Conservation (phyloP, 1,140 invertebrate genomes). For the Dendrolimus punctatus region DNA sequence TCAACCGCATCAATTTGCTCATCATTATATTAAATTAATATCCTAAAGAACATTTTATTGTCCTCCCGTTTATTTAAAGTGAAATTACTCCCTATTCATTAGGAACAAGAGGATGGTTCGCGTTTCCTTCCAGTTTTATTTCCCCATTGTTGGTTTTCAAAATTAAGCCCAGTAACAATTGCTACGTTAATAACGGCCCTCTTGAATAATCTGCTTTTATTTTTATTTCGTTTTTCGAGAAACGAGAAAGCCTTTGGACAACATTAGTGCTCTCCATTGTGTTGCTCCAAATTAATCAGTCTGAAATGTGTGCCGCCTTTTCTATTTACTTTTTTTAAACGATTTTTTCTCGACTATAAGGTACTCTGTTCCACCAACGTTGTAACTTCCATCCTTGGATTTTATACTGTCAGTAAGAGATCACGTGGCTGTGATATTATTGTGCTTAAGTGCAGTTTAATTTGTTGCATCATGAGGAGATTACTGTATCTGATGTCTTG, state of each 20-base stretch:
- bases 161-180: conserved; percentile 59
- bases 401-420: too few relatives aligned
- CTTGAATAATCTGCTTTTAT: conserved; percentile 44
- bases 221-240: conserved; percentile 20
- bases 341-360: too few relatives aligned
- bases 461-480: too few relatives aligned
- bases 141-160: conserved; percentile 61
- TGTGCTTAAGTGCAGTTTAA: too few relatives aligned
- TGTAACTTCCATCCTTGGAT: too few relatives aligned
- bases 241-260: conserved; percentile 19
- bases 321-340: too few relatives aligned
- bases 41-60: conserved; percentile 56
- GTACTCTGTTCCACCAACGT: too few relatives aligned
- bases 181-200: conserved; percentile 53
- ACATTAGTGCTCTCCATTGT: conserved; percentile 16
- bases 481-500: too few relatives aligned
- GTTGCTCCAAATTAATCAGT: conserved; percentile 14
- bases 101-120: conserved; percentile 38
- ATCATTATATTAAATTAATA: conserved; percentile 31
- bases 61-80: conserved; percentile 59
- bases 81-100: conserved; percentile 63
- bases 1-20: conserved; percentile 46
- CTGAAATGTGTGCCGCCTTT: conserved; percentile 3
- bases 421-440: too few relatives aligned
- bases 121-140: conserved; percentile 52